Conservation (phyloP, 2,797 vertebrate species). For the Sardinella longiceps region DNA sequence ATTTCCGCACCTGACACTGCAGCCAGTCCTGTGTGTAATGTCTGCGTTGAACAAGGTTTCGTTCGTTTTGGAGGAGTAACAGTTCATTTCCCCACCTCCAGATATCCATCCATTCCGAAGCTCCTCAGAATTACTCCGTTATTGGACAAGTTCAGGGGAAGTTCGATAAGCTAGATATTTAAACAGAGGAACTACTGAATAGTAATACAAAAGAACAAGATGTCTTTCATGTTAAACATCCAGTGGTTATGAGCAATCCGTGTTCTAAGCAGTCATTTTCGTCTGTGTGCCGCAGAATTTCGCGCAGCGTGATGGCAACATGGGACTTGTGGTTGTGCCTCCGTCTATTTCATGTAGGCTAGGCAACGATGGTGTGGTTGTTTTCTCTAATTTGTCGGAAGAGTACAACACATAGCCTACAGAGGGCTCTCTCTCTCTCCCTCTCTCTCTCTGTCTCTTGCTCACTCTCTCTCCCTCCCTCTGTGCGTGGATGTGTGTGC, state of each 20-base stretch:
- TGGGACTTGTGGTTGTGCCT: not conserved
- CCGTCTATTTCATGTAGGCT: slow-evolving; percentile 14
- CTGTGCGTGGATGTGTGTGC: not conserved
- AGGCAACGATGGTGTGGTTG: not conserved
- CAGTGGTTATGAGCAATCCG: not conserved
- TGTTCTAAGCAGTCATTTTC: not conserved
- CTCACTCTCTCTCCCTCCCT: slow-evolving; percentile 19
- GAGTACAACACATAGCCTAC: slow-evolving; percentile 31
- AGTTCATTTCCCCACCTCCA: not conserved
- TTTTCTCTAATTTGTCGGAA: not conserved
- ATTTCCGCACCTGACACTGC: slow-evolving; percentile 65
- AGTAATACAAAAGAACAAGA: slow-evolving; percentile 23
- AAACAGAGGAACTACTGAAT: slow-evolving; percentile 57
- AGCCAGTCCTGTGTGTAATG: slow-evolving; percentile 9
- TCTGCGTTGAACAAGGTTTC: slow-evolving; percentile 41
- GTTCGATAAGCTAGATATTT: slow-evolving; percentile 60
- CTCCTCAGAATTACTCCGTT: not conserved
- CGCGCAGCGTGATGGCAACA: not conserved
- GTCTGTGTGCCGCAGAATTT: not conserved
- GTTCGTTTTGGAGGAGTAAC: slow-evolving; percentile 42
- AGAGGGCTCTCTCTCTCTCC: slow-evolving; percentile 43
- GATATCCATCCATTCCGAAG: not conserved
- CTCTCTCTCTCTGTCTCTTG: slow-evolving; percentile 24
- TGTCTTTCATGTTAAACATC: not conserved
- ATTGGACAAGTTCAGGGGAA: slow-evolving; percentile 40